Evolutionary conservation across 2,113 vertebrate genomes (phyloP).

Genomic region (Lethenteron reissneri): DNA sequence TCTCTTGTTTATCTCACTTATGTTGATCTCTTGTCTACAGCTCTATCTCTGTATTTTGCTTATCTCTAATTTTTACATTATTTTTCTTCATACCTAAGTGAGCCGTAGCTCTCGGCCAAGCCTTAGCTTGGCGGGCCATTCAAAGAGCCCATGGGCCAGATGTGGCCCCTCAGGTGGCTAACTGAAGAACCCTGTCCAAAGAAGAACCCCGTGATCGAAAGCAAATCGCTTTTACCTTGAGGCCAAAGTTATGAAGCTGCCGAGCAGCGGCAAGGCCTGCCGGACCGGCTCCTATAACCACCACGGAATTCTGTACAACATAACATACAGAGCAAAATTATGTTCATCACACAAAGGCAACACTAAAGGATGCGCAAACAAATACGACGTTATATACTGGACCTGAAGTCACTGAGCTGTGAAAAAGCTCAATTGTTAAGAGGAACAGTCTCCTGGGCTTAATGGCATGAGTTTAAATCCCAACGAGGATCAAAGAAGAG

Average conservation of each 20-base stretch:
- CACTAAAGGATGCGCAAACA: not conserved
- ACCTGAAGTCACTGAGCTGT: not conserved
- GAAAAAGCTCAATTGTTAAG: not conserved
- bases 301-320: conserved; percentile 41
- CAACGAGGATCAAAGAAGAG: too few relatives aligned
- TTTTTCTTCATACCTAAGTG: too few relatives aligned
- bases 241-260: conserved; percentile 79
- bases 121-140: not conserved
- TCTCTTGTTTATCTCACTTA: too few relatives aligned
- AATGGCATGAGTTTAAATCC: too few relatives aligned
- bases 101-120: too few relatives aligned
- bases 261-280: conserved; percentile 74
- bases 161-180: not conserved
- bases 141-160: not conserved
- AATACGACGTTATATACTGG: not conserved
- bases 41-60: too few relatives aligned
- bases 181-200: conserved; percentile 3
- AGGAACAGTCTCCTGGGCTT: not conserved
- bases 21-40: too few relatives aligned
- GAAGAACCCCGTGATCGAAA: too few relatives aligned
- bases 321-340: conserved; percentile 11
- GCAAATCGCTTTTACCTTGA: conserved; percentile 35
- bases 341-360: not conserved
- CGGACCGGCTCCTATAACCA: conserved; percentile 64
- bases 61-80: too few relatives aligned